Conservation (phyloP, 23 tunicate genomes). For the Halocynthia aurantium region DNA sequence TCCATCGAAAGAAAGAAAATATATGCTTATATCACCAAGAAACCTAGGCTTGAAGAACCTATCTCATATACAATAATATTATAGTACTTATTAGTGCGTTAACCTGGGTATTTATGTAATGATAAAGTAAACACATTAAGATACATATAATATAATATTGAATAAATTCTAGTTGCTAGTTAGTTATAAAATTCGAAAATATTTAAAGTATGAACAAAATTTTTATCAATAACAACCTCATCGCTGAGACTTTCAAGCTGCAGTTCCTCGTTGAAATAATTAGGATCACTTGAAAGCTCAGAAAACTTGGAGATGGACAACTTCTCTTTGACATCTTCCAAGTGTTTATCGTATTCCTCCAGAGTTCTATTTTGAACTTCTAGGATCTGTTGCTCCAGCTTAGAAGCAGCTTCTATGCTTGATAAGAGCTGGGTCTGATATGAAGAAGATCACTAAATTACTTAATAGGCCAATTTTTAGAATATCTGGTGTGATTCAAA, state of each 20-base stretch:
- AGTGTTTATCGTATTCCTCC: slow-evolving; percentile 77
- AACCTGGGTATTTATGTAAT: neutral
- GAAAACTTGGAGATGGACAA: slow-evolving; percentile 34
- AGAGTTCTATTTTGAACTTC: slow-evolving; percentile 69
- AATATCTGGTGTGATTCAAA: too few relatives aligned
- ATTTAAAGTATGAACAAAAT: neutral
- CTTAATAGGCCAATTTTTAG: too few relatives aligned
- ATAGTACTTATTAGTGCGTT: too few relatives aligned
- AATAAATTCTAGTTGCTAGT: neutral
- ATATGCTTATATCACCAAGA: too few relatives aligned
- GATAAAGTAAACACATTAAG: slow-evolving; percentile 1
- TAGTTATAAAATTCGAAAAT: too few relatives aligned
- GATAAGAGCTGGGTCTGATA: slow-evolving; percentile 68
- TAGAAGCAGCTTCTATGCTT: slow-evolving; percentile 78
- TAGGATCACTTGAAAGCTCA: slow-evolving; percentile 43
- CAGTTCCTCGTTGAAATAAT: slow-evolving; percentile 65
- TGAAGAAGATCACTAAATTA: neutral
- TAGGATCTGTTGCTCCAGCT: slow-evolving; percentile 80
- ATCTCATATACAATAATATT: too few relatives aligned
- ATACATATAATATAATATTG: neutral
- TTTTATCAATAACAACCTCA: slow-evolving; percentile 39
- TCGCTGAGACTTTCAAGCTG: slow-evolving; percentile 67
- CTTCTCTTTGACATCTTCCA: slow-evolving; percentile 68
- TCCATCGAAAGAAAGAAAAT: too few relatives aligned
- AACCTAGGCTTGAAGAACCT: too few relatives aligned